These are phyloP conservation scores for Homarus gammarus DNA, from an alignment of 2,888 invertebrate species.

Conservation along the genomic window DNA sequence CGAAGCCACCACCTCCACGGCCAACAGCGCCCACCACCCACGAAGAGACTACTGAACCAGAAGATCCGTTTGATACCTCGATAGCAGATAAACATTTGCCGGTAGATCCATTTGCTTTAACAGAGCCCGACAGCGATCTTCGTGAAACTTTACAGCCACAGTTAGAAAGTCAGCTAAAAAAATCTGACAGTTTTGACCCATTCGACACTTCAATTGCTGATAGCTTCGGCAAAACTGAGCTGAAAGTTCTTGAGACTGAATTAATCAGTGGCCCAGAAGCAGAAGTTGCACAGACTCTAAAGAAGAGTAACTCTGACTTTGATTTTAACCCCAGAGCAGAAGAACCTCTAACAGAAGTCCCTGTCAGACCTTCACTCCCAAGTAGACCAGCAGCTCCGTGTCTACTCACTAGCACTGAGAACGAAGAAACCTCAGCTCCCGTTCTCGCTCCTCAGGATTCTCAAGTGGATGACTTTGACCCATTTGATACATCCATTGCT, in stretches of 20 bases:
- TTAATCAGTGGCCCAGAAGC: constrained; percentile 80
- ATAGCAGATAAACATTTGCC: constrained; percentile 82
- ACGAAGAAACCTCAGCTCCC: constrained; percentile 79
- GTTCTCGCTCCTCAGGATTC: constrained; percentile 60
- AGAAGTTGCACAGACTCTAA: constrained; percentile 73
- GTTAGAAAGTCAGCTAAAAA: constrained; percentile 31
- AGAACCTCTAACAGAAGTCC: constrained; percentile 64
- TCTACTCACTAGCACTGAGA: constrained; percentile 83
- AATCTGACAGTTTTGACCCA: constrained; percentile 72
- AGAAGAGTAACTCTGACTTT: constrained; percentile 77
- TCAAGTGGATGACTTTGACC: constrained; percentile 74
- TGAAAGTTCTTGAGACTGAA: constrained; percentile 83
- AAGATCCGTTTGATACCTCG: constrained; percentile 85
- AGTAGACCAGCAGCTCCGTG: constrained; percentile 84
- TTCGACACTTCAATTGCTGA: constrained; percentile 75
- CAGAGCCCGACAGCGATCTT: constrained; percentile 66
- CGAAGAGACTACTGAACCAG: constrained; percentile 44
- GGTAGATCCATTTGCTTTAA: constrained; percentile 64
- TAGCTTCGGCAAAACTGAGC: constrained; percentile 79
- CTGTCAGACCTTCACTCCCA: constrained; percentile 79
- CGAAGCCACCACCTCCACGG: constrained; percentile 77
- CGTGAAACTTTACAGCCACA: constrained; percentile 71
- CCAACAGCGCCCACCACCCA: constrained; percentile 78
- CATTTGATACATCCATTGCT: constrained; percentile 76
- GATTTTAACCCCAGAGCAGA: constrained; percentile 77